Evolutionary conservation across 30 jellyfish, hydroid and myxozoan species (phyloP).

Genomic region (Turritopsis dohrnii): DNA sequence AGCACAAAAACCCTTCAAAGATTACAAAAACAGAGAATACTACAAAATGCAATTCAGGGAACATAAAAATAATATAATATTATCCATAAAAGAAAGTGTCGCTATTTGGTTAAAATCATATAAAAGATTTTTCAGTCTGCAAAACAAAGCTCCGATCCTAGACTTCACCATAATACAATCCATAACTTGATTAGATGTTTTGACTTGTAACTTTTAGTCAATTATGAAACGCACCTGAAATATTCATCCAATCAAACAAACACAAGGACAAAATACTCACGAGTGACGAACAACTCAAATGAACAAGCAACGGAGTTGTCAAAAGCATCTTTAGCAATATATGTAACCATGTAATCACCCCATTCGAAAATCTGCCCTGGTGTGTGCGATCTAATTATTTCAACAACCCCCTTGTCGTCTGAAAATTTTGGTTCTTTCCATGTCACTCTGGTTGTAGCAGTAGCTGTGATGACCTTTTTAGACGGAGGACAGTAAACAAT

Average conservation of each 20-base stretch:
- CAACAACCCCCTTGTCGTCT: conserved; percentile 65
- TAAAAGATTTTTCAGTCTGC: not conserved
- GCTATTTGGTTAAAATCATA: not conserved
- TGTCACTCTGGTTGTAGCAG: conserved; percentile 26
- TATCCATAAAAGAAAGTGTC: not conserved
- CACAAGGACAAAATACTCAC: too few species aligned
- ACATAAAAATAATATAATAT: not conserved
- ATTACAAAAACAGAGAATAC: not conserved
- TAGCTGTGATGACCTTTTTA: conserved; percentile 31
- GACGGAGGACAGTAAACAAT: conserved; percentile 62
- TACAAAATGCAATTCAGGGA: not conserved
- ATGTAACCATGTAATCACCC: conserved; percentile 87
- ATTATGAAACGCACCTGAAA: too few species aligned
- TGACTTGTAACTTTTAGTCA: too few species aligned
- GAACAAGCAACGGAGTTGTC: conserved; percentile 84
- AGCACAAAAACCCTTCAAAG: too few species aligned
- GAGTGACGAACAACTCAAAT: conserved; percentile 64
- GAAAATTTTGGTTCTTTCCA: conserved; percentile 84
- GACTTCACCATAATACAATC: too few species aligned
- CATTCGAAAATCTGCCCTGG: conserved; percentile 57
- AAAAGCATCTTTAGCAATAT: conserved; percentile 65
- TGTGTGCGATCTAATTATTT: conserved; percentile 57
- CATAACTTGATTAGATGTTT: too few species aligned
- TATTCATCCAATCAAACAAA: too few species aligned
- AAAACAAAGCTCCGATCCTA: too few species aligned